A percentile compares a stretch with the other conserved stretches of the same genome.
Evolutionary conservation across 2,888 invertebrate species (phyloP).

Genomic region (Anarsia innoxiella): DNA sequence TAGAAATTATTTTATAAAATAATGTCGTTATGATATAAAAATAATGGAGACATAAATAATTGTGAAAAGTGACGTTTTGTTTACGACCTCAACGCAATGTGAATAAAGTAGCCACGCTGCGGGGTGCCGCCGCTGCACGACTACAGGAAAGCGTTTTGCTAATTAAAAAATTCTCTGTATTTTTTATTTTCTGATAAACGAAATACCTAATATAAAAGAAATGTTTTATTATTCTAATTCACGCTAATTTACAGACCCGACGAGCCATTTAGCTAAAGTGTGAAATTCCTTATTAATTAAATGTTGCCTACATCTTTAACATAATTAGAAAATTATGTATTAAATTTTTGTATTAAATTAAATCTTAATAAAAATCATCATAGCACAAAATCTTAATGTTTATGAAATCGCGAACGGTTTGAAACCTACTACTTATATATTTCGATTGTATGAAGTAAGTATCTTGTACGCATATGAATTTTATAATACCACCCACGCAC

Average conservation of each 20-base stretch:
- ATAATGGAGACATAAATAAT: constrained; percentile 70
- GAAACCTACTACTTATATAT: too few relatives aligned
- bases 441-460: too few relatives aligned
- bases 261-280: constrained; percentile 35
- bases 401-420: too few relatives aligned
- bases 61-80: constrained; percentile 67
- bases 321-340: constrained; percentile 10
- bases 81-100: constrained; percentile 58
- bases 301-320: constrained; percentile 11
- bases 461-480: too few relatives aligned
- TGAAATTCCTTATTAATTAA: constrained; percentile 44
- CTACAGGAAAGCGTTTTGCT: constrained; percentile 51
- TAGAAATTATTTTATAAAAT: too few relatives aligned
- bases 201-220: constrained; percentile 50
- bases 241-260: constrained; percentile 44
- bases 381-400: too few relatives aligned
- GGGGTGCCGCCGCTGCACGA: constrained; percentile 51
- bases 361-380: too few relatives aligned
- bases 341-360: too few relatives aligned
- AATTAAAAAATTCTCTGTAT: constrained; percentile 65
- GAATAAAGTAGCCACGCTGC: constrained; percentile 61
- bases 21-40: constrained; percentile 59
- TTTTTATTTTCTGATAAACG: constrained; percentile 25
- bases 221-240: constrained; percentile 55
- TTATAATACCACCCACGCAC: too few relatives aligned